Base-by-base conservation (phyloP, 30 jellyfish, hydroid and myxozoan species). In the Morbakka virulenta region DNA sequence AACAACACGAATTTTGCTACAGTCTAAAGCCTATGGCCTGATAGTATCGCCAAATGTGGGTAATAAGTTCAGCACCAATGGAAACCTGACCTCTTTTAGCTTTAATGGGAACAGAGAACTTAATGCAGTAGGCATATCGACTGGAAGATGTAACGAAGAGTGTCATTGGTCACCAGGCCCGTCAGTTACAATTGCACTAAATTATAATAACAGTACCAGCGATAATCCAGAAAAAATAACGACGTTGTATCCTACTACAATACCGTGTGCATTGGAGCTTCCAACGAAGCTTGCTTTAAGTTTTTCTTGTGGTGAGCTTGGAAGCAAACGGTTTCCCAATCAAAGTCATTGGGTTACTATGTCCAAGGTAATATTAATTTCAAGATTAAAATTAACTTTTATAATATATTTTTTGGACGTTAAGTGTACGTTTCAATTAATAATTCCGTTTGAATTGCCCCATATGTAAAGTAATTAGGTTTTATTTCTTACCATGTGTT, bases 21-120 rank as follows among this genome's bases (percentile, higher is more conserved):
- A 76, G 75, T 89, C 97, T 1, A 74, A 48, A 61, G 92, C 17
- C 17, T 52, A 62, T 22, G 97, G 93, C 22, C 51, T 82, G 30
- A 79, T 53, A 13, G 76, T 89, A 4, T 89, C 97, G 26, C 62
- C 51, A 52, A 75, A 67, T 23, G 67, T 89, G 23, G 97, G 97
- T n/a, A 74, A 89, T 30, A 51, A 62, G 25, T 69, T 89, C 17
- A 29, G 31, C 24, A 62, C 82, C 31, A 83, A 76, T 69, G 82
- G 84, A 22, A 85, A 85, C 12, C 30, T 78, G 49, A 82, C 76
- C 32, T 87, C 85, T 17, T 64, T 75, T 68, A 74, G 89, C 47
- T 76, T 64, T 80, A 84, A 85, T 51, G 95, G 95, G 12, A 65
- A 69, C 23, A 79, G 67, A 3, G 71, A 4, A 3, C 69, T 74